A percentile compares a stretch with the other conserved stretches of the same genome.
These are phyloP conservation scores for Scaeva pyrastri DNA, from an alignment of 2,888 invertebrate genomes.

Conservation along the genomic window DNA sequence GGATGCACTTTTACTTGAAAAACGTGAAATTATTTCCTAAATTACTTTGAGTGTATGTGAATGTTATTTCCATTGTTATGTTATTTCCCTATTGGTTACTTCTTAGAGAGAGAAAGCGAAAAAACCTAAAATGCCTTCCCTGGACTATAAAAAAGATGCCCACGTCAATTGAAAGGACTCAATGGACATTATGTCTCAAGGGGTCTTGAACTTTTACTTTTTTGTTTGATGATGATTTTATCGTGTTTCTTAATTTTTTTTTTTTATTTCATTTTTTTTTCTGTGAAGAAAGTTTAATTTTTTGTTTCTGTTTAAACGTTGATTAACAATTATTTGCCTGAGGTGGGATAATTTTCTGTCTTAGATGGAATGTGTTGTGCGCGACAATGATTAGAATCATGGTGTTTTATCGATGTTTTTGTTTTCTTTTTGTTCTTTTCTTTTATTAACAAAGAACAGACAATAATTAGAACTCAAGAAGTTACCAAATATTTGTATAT, in stretches of 20 bases:
- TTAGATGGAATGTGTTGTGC: conserved; percentile 36
- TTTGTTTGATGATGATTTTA: conserved; percentile 55
- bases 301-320: conserved; percentile 43
- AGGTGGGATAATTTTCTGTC: conserved; percentile 20
- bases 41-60: too few species aligned
- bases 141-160: neutral
- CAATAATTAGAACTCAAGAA: neutral
- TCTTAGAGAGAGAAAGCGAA: too few species aligned
- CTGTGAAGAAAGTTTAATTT: neutral
- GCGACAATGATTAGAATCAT: conserved; percentile 11
- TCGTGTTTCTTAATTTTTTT: conserved; percentile 36
- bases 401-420: conserved; percentile 33
- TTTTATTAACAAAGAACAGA: conserved; percentile 29
- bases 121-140: neutral
- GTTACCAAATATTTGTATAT: neutral
- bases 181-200: conserved; percentile 46
- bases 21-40: too few species aligned
- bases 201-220: neutral
- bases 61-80: too few species aligned
- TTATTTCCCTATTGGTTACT: too few species aligned
- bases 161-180: neutral
- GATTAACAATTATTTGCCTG: conserved; percentile 68
- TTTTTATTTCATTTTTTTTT: too few species aligned
- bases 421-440: conserved; percentile 14
- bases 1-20: too few species aligned